Conservation (phyloP, 2,113 vertebrate genomes). For the Nothobranchius kuhntae region DNA sequence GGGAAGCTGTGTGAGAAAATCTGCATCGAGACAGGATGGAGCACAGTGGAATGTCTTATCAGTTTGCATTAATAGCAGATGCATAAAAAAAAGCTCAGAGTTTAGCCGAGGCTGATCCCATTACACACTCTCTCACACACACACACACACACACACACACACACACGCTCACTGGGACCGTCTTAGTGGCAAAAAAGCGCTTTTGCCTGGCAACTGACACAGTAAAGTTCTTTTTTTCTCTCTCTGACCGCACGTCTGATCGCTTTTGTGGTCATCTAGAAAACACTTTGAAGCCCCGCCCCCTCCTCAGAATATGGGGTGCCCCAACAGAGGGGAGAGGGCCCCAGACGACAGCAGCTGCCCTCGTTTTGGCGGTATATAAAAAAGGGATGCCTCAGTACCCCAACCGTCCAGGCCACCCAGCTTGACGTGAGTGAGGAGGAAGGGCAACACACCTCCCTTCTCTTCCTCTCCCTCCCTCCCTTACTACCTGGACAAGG, state of each 20-base stretch:
- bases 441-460: constrained; percentile 20
- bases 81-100: constrained; percentile 66
- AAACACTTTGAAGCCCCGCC: constrained; percentile 20
- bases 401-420: constrained; percentile 57
- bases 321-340: constrained; percentile 28
- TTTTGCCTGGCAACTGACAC: constrained; percentile 66
- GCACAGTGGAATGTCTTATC: constrained; percentile 81
- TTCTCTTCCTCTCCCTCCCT: constrained; percentile 19
- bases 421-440: constrained; percentile 40
- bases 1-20: constrained; percentile 63
- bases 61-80: constrained; percentile 75
- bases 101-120: constrained; percentile 53
- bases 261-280: constrained; percentile 31
- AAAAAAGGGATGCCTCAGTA: constrained; percentile 36
- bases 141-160: constrained; percentile 17
- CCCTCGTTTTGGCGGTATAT: constrained; percentile 54
- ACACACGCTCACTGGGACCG: constrained; percentile 45
- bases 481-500: constrained; percentile 32
- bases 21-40: constrained; percentile 64
- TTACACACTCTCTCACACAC: constrained; percentile 67
- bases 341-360: constrained; percentile 65
- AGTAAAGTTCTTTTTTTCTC: constrained; percentile 53
- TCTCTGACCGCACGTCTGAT: constrained; percentile 50
- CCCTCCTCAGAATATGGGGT: background rate
- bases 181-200: constrained; percentile 64